Conservation (phyloP, 2,888 invertebrate genomes). For the Heteropelma amictum region DNA sequence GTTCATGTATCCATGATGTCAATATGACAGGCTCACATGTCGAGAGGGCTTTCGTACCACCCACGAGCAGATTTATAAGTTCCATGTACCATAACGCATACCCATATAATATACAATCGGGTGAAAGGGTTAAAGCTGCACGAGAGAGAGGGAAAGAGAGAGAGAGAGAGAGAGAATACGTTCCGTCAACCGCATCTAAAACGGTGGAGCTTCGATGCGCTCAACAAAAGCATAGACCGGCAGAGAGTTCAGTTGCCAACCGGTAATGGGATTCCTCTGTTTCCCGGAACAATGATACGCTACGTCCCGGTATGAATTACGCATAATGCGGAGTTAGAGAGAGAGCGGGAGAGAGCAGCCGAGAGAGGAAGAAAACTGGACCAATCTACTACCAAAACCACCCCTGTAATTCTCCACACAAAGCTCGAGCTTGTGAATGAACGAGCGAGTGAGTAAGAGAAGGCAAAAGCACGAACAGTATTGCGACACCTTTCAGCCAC, state of each 20-base stretch:
- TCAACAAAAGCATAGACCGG: constrained; percentile 57
- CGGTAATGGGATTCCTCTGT: constrained; percentile 77
- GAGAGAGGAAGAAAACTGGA: constrained; percentile 1
- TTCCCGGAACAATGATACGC: constrained; percentile 75
- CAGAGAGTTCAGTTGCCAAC: constrained; percentile 72
- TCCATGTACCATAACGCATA: not conserved
- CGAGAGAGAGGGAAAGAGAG: constrained; percentile 37
- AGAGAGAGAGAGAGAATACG: constrained; percentile 63
- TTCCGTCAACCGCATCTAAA: constrained; percentile 73
- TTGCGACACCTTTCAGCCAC: not conserved
- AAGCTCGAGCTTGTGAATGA: not conserved
- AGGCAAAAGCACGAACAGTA: constrained; percentile 1
- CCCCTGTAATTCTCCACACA: not conserved
- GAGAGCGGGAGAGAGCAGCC: not conserved
- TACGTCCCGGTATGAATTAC: constrained; percentile 74
- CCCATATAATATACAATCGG: not conserved
- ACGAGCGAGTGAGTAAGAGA: not conserved
- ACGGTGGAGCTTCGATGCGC: constrained; percentile 56
- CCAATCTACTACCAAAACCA: constrained; percentile 5
- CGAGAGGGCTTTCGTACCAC: constrained; percentile 18
- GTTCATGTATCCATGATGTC: constrained; percentile 1
- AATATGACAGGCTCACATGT: not conserved
- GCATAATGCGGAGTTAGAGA: constrained; percentile 63
- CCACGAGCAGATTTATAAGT: constrained; percentile 23
- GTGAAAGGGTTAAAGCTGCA: not conserved